Evolutionary conservation across 2,888 invertebrate genomes (phyloP), one percentile per base, ranked within the genome.

Genomic region (Pseudococcus longispinus): DNA sequence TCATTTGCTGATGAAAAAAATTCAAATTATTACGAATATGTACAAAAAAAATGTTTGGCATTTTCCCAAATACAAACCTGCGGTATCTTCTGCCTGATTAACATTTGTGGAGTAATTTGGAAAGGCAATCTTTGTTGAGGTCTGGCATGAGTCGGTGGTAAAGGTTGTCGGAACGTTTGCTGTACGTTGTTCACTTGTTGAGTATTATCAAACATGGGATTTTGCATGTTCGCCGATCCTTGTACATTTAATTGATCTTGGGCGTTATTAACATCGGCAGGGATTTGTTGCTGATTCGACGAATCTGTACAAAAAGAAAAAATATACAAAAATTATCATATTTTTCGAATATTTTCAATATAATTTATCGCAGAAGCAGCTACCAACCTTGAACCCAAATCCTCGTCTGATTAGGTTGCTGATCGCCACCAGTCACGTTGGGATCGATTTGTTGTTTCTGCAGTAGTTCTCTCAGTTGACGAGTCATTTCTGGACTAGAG

Each of bases 381-480:
- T 0, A 80, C 82, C n/a, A 46, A 87, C 87, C 87, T 65, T 80
- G 65, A 11, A 51, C 80, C 87, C 87, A 87, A 60, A 87, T 83
- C 77, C 82, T 44, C 20, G 80, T 46, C 9, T 80, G 87, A 20
- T 55, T 82, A 6, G 55, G 23, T 5, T 80, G 82, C 37, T 77
- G 86, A 26, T 87, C 87, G 1, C n/a, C n/a, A 2, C n/a, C n/a
- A 3, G 91, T 90, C 87, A 93, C 93, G 88, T 93, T 90, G 89
- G 93, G 93, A 89, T 93, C 93, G 88, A 92, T 92, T 88, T 95
- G 95, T 89, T 95, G 95, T 84, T 95, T 92, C 90, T 96, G 96
- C 87, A 97, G 92, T 88, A 97, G 91, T 90, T 96, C 96, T 42
- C 96, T 91, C 77, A 97, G 92, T 90, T 97, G 97, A 5, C 95